These are phyloP conservation scores for Gandaritis pyraliata DNA, from an alignment of 2,888 invertebrate species.

Conservation along the genomic window DNA sequence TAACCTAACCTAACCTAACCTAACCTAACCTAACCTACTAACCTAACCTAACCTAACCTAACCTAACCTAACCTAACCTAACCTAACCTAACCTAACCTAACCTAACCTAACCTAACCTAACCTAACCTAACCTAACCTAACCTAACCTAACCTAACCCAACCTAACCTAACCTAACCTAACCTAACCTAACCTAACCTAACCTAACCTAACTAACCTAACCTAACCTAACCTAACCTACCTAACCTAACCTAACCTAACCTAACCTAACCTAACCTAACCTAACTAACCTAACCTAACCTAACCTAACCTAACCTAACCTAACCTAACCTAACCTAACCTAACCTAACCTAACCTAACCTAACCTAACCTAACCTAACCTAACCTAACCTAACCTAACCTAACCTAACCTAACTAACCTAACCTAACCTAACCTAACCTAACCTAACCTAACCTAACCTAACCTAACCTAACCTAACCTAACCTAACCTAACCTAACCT, in stretches of 20 bases:
- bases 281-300: background rate
- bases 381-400: too few relatives aligned
- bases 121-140: constrained; percentile 24
- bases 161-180: constrained; percentile 39
- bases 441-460: constrained; percentile 36
- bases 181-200: constrained; percentile 40
- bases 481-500: constrained; percentile 38
- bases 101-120: constrained; percentile 24
- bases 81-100: constrained; percentile 27
- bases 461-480: constrained; percentile 30
- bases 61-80: constrained; percentile 25
- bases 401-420: too few relatives aligned
- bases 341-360: too few relatives aligned
- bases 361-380: too few relatives aligned
- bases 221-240: constrained; percentile 29
- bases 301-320: too few relatives aligned
- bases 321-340: too few relatives aligned
- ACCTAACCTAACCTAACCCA: constrained; percentile 32
- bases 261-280: constrained; percentile 30
- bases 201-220: constrained; percentile 35
- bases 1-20: too few relatives aligned
- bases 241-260: constrained; percentile 30
- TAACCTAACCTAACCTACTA: too few relatives aligned
- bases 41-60: background rate
- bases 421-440: too few relatives aligned